Evolutionary conservation across 2,113 vertebrate species (phyloP).

Genomic region (Eulacestoma nigropectus): DNA sequence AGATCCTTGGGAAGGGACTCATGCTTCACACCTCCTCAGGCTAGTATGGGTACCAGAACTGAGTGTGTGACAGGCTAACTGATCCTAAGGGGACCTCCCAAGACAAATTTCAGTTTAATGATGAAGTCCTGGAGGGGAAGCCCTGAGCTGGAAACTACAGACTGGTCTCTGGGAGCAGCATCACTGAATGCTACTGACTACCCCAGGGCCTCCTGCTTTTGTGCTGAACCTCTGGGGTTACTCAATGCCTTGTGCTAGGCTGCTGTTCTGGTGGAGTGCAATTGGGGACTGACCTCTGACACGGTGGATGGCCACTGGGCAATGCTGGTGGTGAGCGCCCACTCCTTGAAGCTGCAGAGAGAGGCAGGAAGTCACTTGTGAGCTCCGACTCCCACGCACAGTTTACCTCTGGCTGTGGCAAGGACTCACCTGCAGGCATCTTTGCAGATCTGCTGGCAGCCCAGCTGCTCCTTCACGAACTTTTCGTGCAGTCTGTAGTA

Average conservation of each 20-base stretch:
- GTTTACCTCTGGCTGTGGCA: accelerated
- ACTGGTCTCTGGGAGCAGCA: not conserved
- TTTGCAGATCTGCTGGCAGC: conserved; percentile 74
- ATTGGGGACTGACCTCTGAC: conserved; percentile 66
- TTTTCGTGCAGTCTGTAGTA: conserved; percentile 72
- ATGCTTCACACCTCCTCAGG: accelerated
- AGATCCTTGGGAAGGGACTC: not conserved
- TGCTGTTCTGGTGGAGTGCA: not conserved
- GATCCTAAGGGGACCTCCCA: not conserved
- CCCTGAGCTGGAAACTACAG: not conserved
- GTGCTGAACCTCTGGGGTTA: not conserved
- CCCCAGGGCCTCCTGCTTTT: not conserved
- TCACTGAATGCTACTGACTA: not conserved
- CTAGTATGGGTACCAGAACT: not conserved
- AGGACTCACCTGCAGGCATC: conserved; percentile 76
- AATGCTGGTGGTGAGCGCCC: conserved; percentile 76
- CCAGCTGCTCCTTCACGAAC: conserved; percentile 76
- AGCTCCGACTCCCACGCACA: accelerated
- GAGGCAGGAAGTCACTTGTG: not conserved
- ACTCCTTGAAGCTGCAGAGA: conserved; percentile 78
- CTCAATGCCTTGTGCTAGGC: not conserved
- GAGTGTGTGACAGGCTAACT: not conserved
- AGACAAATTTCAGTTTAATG: not conserved
- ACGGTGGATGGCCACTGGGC: conserved; percentile 76
- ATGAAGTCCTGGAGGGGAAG: not conserved